Conservation (phyloP, 2,113 vertebrate genomes). For the Petrocephalus zakoni region DNA sequence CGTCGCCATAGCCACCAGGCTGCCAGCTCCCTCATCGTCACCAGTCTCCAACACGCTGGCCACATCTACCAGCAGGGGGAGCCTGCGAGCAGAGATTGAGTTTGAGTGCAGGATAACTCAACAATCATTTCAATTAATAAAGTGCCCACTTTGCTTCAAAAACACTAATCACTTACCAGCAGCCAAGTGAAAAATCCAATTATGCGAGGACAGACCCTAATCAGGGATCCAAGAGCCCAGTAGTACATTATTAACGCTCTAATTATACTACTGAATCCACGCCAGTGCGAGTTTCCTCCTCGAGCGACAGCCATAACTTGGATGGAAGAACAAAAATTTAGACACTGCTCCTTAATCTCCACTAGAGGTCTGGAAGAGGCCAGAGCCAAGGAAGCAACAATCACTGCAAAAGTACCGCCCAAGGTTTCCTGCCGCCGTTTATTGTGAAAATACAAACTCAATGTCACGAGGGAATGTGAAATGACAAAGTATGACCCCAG, state of each 20-base stretch:
- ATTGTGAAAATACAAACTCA: not conserved
- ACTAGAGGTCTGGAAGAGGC: not conserved
- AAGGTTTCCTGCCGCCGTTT: not conserved
- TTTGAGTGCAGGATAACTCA: constrained; percentile 22
- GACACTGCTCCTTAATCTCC: not conserved
- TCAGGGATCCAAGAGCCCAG: not conserved
- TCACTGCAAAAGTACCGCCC: not conserved
- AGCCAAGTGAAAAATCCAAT: constrained; percentile 1
- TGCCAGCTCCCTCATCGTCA: constrained; percentile 59
- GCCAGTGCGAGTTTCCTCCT: not conserved
- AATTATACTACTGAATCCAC: not conserved
- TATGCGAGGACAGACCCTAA: not conserved
- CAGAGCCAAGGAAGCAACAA: not conserved
- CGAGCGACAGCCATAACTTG: not conserved
- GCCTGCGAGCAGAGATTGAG: constrained; percentile 53
- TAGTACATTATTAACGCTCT: not conserved
- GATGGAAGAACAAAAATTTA: not conserved
- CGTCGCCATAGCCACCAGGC: constrained; percentile 40
- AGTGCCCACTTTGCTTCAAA: not conserved
- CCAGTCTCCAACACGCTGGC: constrained; percentile 68
- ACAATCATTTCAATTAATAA: constrained; percentile 3
- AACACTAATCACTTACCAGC: constrained; percentile 16
- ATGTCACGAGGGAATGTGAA: not conserved
- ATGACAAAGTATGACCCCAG: not conserved
- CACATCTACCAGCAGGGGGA: constrained; percentile 59